These are phyloP conservation scores for Catamblyrhynchus diadema DNA, from an alignment of 2,797 vertebrate species.

Conservation along the genomic window DNA sequence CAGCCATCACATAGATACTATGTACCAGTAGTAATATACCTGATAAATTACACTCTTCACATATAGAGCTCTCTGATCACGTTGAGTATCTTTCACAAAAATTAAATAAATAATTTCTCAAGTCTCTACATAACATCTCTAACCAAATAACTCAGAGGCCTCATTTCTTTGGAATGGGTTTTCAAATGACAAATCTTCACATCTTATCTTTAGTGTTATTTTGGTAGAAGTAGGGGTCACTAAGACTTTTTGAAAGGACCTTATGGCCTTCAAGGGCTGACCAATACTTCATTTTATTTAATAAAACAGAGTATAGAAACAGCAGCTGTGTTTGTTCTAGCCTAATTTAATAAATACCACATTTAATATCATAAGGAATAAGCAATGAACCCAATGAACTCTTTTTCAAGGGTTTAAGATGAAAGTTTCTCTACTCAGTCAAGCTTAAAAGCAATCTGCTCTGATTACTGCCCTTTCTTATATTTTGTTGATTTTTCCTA, in stretches of 20 bases:
- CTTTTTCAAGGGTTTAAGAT: background rate
- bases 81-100: background rate
- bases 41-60: slow-evolving; percentile 22
- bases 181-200: background rate
- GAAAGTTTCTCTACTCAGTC: background rate
- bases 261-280: background rate
- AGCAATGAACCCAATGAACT: background rate
- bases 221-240: background rate
- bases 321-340: background rate
- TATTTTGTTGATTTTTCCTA: background rate
- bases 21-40: background rate
- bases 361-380: background rate
- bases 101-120: slow-evolving; percentile 9
- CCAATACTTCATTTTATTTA: background rate
- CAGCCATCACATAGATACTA: background rate
- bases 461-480: background rate
- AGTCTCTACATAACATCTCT: background rate
- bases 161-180: background rate
- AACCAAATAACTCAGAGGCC: background rate
- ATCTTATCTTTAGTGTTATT: background rate
- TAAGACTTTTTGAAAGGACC: background rate
- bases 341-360: background rate
- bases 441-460: background rate
- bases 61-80: slow-evolving; percentile 28
- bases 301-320: background rate